These are phyloP conservation scores for Channa maculata DNA, from an alignment of 2,113 vertebrate genomes.

Conservation along the genomic window DNA sequence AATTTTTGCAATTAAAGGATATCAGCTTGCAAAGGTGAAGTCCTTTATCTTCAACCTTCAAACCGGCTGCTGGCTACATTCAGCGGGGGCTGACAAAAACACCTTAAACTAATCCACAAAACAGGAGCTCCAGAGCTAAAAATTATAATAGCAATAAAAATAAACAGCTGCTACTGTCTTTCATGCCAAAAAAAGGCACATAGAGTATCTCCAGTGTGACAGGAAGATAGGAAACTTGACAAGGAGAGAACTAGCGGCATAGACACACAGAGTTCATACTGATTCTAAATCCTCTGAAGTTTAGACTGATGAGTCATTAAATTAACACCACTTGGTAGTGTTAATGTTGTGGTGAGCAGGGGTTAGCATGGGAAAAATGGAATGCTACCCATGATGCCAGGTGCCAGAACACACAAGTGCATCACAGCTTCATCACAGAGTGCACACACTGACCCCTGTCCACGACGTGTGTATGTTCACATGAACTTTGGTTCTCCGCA, in stretches of 20 bases:
- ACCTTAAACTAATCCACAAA: background rate
- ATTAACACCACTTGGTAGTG: no score
- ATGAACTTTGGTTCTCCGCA: slow-evolving; percentile 12
- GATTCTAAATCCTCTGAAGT: background rate
- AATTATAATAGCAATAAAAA: background rate
- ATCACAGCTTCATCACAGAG: no score
- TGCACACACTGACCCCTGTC: no score
- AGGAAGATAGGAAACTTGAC: background rate
- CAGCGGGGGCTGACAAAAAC: background rate
- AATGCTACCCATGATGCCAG: no score
- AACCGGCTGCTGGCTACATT: background rate
- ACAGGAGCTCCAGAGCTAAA: background rate
- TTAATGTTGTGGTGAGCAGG: no score
- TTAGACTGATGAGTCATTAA: background rate
- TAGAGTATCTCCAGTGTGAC: background rate
- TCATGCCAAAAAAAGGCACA: background rate
- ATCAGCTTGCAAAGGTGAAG: no score
- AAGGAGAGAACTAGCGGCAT: background rate
- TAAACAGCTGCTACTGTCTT: background rate
- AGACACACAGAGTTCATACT: background rate
- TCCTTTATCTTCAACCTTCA: background rate
- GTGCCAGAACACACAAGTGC: no score
- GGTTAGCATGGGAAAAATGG: no score
- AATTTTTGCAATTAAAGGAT: no score
- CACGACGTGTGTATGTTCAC: background rate